Percentiles rank a stretch among this genome's conserved stretches.
phyloP scores from a whole-genome alignment of 2,113 vertebrate genomes.

The Tragulus kanchil region DNA sequence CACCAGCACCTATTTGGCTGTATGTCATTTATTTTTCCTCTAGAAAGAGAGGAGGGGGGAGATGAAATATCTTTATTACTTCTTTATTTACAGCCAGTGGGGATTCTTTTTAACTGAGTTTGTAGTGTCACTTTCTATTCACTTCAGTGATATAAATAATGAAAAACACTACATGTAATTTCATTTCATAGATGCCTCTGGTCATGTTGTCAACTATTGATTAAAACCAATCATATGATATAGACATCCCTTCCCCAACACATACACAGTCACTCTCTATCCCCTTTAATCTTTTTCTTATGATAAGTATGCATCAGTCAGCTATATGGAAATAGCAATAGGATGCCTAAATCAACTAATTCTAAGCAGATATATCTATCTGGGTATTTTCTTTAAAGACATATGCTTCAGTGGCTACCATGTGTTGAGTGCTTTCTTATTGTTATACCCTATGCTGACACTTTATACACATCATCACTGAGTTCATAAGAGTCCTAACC shows the following conservation, averaged over 20 bases:
- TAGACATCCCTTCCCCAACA: background rate
- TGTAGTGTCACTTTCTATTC: constrained; percentile 14
- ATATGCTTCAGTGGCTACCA: background rate
- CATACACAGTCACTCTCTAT: background rate
- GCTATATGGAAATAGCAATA: background rate
- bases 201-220: background rate
- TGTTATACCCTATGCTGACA: background rate
- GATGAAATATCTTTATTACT: constrained; percentile 18
- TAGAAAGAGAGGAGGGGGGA: background rate
- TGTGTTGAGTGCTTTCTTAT: background rate
- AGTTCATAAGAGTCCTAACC: background rate
- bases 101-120: constrained; percentile 37
- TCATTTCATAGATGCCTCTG: background rate
- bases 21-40: constrained; percentile 28
- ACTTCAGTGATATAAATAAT: constrained; percentile 3
- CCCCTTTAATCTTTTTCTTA: background rate
- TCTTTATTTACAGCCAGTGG: background rate
- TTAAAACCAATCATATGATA: constrained; percentile 25
- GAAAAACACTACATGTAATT: background rate
- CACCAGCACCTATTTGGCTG: background rate
- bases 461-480: background rate
- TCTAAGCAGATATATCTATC: background rate
- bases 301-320: background rate
- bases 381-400: background rate
- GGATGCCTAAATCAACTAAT: background rate